Evolutionary conservation across 2,113 vertebrate species (phyloP).

Genomic region (Irena cyanogastra): DNA sequence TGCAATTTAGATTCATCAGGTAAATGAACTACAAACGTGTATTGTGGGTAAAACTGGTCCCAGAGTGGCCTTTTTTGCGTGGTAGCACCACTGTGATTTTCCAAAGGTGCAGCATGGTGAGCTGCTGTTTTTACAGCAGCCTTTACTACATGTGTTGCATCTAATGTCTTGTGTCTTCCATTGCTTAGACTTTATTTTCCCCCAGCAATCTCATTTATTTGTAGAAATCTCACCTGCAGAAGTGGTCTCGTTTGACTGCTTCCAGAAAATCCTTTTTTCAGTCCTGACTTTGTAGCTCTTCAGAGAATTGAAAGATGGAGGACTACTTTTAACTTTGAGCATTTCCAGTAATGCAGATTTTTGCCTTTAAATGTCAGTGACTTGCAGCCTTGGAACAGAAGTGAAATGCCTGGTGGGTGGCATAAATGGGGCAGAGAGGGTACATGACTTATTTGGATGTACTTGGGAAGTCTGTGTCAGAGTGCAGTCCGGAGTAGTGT

Average conservation of each 20-base stretch:
- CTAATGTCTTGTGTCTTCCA: not conserved
- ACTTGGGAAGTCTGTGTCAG: not conserved
- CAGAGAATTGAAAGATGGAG: not conserved
- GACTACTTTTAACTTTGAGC: not conserved
- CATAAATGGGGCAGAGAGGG: not conserved
- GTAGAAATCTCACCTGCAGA: not conserved
- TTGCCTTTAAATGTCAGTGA: not conserved
- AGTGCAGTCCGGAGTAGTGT: not conserved
- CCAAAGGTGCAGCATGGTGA: not conserved
- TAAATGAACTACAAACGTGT: not conserved
- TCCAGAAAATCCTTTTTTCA: not conserved
- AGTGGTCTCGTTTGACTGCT: not conserved
- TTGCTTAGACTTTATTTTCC: not conserved
- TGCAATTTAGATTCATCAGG: not conserved
- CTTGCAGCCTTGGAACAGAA: not conserved
- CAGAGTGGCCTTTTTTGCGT: not conserved
- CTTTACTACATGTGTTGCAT: not conserved
- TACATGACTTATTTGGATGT: not conserved
- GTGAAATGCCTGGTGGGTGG: not conserved
- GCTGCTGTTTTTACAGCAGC: not conserved
- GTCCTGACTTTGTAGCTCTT: not conserved
- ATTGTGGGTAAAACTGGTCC: not conserved
- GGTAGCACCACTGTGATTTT: not conserved
- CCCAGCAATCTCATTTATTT: not conserved
- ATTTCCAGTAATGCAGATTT: not conserved